Evolutionary conservation across 2,888 invertebrate species (phyloP), one percentile per base, ranked within the genome.

Genomic region (Dastarcus helophoroides): DNA sequence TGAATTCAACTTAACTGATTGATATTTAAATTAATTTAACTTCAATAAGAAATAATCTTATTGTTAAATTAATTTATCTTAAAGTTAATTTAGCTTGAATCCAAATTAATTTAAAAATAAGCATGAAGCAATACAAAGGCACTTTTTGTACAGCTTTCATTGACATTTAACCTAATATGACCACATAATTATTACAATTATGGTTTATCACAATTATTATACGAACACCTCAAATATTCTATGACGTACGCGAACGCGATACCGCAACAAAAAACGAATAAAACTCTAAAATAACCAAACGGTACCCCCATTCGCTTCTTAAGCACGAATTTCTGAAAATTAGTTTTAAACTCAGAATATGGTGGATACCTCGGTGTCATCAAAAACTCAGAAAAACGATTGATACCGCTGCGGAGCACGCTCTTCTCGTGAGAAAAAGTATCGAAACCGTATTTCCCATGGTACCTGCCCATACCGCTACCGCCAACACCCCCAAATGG

Each of bases 401-500:
- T 74, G 50, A 77, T 76, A 54, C 73, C 66, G 53, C 79, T 79
- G 10, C 22, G 28, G 12, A 88, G 65, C 37, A 80, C 79, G 31
- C 82, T 76, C 60, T 93, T 91, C 53, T 82, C 79, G 62, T 98
- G 97, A 1, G 84, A 79, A 63, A 98, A 98, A 0, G 91, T 88
- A 44, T 95, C 88, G 51, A 86, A 95, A 0, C 85, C 79, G 39
- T 70, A 66, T 60, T 81, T 80, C 30, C 98, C 97, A 62, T 97
- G 95, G 63, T 97, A 97, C 1, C 74, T 65, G 16, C 94, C 94
- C 65, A 93, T 86, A 23, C 98, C 98, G 54, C 94, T 94, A 48
- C 67, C 60, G 2, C 98, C 98, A 29, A 98, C 88, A 4, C 98
- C 98, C 27, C 98, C 98, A 60, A 99, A 99, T 2, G 98, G 97